Evolutionary conservation across 2,797 vertebrate genomes (phyloP), one percentile per base, ranked within the genome.

Genomic region (Rhinella marina): DNA sequence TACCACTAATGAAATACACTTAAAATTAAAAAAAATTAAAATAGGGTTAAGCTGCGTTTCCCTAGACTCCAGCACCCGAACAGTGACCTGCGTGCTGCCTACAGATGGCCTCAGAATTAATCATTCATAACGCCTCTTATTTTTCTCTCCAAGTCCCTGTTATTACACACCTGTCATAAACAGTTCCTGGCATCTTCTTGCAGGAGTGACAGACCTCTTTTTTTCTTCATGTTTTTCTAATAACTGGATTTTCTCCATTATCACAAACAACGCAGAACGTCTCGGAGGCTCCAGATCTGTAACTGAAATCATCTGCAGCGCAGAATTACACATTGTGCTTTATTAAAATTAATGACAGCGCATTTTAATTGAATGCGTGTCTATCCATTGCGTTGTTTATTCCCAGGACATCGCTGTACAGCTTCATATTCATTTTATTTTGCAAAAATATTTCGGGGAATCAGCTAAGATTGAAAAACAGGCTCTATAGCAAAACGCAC

Each of bases 221-320:
- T 85, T 68, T 81, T 86, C 62, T 81, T 86, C 84, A 77, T 82
- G 88, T 88, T 88, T 86, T 88, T 82, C 56, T 88, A 88, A 88
- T 88, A 66, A 76, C 75, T 82, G 84, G 21, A 86, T 86, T 86
- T 86, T 88, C 59, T 54, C 70, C 59, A 78, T 88, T 86, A 82
- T 79, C 79, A 86, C 86, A 88, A 86, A 82, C 88, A 82, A 68
- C 17, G n/a, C 87, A 64, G 83, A 75, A 25, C 50, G 29, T 86
- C 88, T 86, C 78, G 50, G 8, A 57, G 79, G 59, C 88, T 82
- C 66, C 68, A 23, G 68, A 66, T 48, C 59, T 66, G 27, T 25
- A 54, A 52, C 32, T 57, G 70, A 76, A 76, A 85, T 85, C 62
- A 86, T 88, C 66, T 86, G 25, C 84, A 68, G 88, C 1, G 14